Evolutionary conservation across 1,140 invertebrate genomes (phyloP), one percentile per base, ranked within the genome.

Genomic region (Campoletis sonorensis): DNA sequence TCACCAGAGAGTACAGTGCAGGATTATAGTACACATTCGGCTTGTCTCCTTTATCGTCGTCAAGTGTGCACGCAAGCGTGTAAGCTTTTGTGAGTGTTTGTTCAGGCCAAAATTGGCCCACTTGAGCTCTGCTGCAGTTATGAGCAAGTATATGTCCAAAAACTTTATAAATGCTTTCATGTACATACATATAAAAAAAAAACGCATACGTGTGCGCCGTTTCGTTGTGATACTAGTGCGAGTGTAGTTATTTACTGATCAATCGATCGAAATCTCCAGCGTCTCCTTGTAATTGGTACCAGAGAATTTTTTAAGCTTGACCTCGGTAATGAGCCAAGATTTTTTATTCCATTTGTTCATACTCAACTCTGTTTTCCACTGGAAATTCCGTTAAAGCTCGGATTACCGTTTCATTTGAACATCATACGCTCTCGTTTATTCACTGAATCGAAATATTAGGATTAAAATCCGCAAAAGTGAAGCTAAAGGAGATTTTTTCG

Each of bases 91-190:
- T n/a, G 67, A 18, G 26, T 1, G 18, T 54, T 54, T 54, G 51
- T 54, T 54, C 27, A 70, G 67, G 30, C 23, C 30, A 18, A 70
- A 70, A 70, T 70, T 13, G 16, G n/a, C n/a, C 30, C 67, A 70
- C 4, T 70, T 7, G 67, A 30, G 67, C 16, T 64, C 27, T 13
- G 58, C 27, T 13, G 58, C 61, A 54, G 16, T n/a, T 8, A 54
- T 54, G 40, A 45, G n/a, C n/a, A 7, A 18, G 49, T 51, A 51
- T 51, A 54, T 18, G 8, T 45, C 40, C 40, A 13, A 13, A 45
- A 45, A 45, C 3, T 45, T 45, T 45, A 45, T 13, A 45, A 33
- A 45, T 45, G 40, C 13, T 37, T 37, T 37, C 10, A 13, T 21
- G 49, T 51, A 51, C 15, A 51, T 51, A n/a, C n/a, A n/a, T n/a